Evolutionary conservation across 2,113 vertebrate species (phyloP).

Genomic region (Grammomys dolichurus): DNA sequence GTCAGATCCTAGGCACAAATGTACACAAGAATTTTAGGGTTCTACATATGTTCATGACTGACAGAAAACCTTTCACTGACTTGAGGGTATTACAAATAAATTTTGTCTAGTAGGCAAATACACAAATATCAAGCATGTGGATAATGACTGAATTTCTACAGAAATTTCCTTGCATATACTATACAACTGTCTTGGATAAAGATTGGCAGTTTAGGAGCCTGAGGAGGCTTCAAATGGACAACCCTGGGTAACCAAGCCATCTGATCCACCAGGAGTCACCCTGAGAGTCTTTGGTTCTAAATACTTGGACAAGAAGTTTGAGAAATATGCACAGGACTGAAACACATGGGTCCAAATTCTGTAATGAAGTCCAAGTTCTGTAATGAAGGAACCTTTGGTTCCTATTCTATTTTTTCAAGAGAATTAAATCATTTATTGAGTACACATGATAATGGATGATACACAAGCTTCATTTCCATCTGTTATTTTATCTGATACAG

Average conservation of each 20-base stretch:
- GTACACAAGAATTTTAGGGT: not conserved
- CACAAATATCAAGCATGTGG: not conserved
- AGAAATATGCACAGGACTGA: not conserved
- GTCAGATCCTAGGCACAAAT: not conserved
- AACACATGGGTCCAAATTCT: not conserved
- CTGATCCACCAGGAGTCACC: accelerated
- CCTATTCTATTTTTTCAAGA: not conserved
- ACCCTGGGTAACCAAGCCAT: not conserved
- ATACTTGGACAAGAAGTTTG: not conserved
- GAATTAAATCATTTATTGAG: no score
- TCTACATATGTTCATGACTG: not conserved
- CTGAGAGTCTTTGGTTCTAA: not conserved
- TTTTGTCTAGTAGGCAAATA: not conserved
- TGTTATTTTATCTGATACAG: no score
- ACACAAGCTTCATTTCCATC: no score
- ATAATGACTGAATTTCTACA: not conserved
- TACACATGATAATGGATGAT: no score
- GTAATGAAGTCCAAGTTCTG: not conserved
- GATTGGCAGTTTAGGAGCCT: not conserved
- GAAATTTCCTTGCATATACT: not conserved
- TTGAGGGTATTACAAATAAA: not conserved
- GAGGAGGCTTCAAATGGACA: not conserved
- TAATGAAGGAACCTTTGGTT: not conserved
- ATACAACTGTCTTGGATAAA: not conserved
- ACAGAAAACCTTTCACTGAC: not conserved